phyloP scores from a whole-genome alignment of 2,113 vertebrate species.

The Triplophysa siluroides region DNA sequence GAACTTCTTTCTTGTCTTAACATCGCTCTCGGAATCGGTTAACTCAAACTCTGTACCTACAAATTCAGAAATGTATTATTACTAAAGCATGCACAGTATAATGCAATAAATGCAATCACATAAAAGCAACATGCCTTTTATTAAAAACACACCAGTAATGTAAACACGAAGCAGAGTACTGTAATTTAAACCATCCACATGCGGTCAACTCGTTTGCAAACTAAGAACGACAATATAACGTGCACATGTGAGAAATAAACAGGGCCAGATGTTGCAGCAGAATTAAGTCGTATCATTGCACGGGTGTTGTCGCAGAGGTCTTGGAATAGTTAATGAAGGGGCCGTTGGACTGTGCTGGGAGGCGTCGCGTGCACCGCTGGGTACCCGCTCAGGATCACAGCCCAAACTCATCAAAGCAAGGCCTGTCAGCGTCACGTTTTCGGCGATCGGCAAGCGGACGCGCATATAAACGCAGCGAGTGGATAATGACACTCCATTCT shows the following conservation, averaged over 20 bases:
- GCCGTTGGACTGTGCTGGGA: constrained; percentile 19
- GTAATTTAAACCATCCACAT: constrained; percentile 11
- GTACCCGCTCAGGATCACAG: constrained; percentile 34
- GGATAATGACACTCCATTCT: constrained; percentile 50
- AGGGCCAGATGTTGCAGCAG: constrained; percentile 34
- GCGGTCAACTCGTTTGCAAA: constrained; percentile 14
- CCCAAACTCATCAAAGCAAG: constrained; percentile 39
- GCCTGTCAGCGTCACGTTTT: constrained; percentile 24
- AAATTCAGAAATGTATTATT: background rate
- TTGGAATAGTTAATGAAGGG: constrained; percentile 42
- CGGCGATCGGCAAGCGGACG: background rate
- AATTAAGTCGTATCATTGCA: constrained; percentile 9
- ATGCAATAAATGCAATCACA: background rate
- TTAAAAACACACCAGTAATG: background rate
- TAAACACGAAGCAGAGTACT: background rate
- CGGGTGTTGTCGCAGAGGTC: constrained; percentile 11
- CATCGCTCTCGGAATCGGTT: constrained; percentile 89
- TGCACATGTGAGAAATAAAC: constrained; percentile 35
- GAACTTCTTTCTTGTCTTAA: constrained; percentile 84
- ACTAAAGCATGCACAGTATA: background rate
- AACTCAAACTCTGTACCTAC: constrained; percentile 91
- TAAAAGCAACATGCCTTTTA: background rate
- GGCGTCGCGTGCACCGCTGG: constrained; percentile 3
- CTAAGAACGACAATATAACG: constrained; percentile 12
- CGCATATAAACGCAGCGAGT: constrained; percentile 2